phyloP scores from a whole-genome alignment of 2,888 invertebrate species.

The Microplitis manilae region DNA sequence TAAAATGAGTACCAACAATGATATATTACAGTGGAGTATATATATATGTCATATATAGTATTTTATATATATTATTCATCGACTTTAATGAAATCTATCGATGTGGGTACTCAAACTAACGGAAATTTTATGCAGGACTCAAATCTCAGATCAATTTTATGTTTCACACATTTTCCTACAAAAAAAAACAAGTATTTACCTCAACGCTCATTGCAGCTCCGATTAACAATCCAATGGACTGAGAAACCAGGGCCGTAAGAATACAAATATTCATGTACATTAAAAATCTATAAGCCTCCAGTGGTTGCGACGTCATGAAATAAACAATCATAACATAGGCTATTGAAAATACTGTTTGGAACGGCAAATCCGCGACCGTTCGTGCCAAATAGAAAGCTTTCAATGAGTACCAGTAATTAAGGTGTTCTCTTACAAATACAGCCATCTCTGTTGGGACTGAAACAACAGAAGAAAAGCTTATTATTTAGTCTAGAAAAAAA shows the following conservation, averaged over 20 bases:
- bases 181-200: conserved; percentile 66
- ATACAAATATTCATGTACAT: conserved; percentile 85
- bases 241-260: conserved; percentile 91
- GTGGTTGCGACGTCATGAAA: conserved; percentile 96
- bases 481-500: conserved; percentile 5
- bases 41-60: too few species aligned
- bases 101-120: too few species aligned
- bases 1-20: too few species aligned
- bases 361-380: conserved; percentile 96
- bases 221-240: conserved; percentile 92
- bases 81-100: too few species aligned
- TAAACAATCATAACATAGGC: conserved; percentile 83
- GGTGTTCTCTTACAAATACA: conserved; percentile 93
- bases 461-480: conserved; percentile 58
- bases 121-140: too few species aligned
- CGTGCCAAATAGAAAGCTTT: conserved; percentile 98
- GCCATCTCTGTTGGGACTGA: conserved; percentile 96
- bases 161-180: too few species aligned
- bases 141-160: too few species aligned
- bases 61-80: too few species aligned
- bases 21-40: too few species aligned
- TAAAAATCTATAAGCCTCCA: conserved; percentile 85
- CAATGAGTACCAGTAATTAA: conserved; percentile 97
- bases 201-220: conserved; percentile 93
- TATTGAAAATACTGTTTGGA: conserved; percentile 77